Percentiles rank a stretch among this genome's conserved stretches.
These are phyloP conservation scores for Chiroxiphia lanceolata DNA, from an alignment of 2,797 vertebrate species.

Conservation along the genomic window DNA sequence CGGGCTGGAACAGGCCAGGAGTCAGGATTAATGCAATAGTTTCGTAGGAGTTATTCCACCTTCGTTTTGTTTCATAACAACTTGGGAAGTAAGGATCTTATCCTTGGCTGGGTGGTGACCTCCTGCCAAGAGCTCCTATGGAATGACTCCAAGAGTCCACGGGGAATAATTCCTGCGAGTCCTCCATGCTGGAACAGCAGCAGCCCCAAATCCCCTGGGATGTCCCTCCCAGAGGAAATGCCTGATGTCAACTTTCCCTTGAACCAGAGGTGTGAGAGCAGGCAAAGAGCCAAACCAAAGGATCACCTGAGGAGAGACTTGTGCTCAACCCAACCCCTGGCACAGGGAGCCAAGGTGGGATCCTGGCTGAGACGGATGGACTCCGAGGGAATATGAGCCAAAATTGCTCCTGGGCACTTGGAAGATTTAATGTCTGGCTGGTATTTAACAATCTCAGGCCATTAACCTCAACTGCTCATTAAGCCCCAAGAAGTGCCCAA, in stretches of 20 bases:
- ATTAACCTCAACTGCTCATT: not conserved
- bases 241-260: not conserved
- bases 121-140: not conserved
- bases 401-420: conserved; percentile 3
- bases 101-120: not conserved
- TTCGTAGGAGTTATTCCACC: not conserved
- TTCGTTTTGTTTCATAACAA: not conserved
- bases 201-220: not conserved
- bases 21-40: not conserved
- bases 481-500: not conserved
- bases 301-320: not conserved
- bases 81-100: not conserved
- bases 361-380: not conserved
- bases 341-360: not conserved
- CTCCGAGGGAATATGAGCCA: not conserved
- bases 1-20: not conserved
- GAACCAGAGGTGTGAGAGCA: not conserved
- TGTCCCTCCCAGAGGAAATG: not conserved
- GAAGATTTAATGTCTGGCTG: conserved; percentile 45
- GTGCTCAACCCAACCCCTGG: not conserved
- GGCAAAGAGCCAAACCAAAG: not conserved
- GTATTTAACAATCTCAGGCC: not conserved
- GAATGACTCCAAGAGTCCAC: not conserved
- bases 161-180: not conserved
- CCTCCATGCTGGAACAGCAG: not conserved